Percentiles rank a stretch among this genome's conserved stretches.
Evolutionary conservation across 92 coral and sea anemone genomes (phyloP).

Genomic region (Phenganax marumi): DNA sequence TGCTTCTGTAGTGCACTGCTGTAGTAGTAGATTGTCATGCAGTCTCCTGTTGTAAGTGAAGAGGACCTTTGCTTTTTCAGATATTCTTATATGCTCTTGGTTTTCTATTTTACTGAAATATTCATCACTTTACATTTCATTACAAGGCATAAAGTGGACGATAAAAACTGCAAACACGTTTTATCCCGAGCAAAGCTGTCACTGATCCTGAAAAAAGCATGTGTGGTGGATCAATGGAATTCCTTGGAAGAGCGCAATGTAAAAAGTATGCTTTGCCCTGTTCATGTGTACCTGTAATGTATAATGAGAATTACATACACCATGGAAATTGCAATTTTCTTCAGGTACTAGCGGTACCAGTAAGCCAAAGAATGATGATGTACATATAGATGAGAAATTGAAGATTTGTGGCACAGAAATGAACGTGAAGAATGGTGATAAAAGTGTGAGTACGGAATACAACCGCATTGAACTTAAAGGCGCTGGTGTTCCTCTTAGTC

Average conservation of each 20-base stretch:
- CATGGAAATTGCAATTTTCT: too few relatives aligned
- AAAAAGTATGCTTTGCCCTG: neutral
- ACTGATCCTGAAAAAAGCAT: constrained; percentile 6
- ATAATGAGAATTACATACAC: too few relatives aligned
- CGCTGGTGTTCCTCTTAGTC: neutral
- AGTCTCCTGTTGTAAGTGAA: neutral
- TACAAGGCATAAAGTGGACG: neutral
- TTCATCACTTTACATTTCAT: neutral
- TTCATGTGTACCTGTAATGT: neutral
- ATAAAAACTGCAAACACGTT: constrained; percentile 4
- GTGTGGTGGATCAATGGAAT: constrained; percentile 15
- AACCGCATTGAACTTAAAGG: neutral
- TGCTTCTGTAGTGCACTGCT: too few relatives aligned
- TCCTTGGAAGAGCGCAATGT: constrained; percentile 22
- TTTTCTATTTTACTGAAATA: neutral
- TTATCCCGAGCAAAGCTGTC: constrained; percentile 1
- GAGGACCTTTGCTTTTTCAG: neutral
- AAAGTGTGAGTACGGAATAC: neutral
- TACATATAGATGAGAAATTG: neutral
- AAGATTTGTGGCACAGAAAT: too few relatives aligned
- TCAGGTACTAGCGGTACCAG: neutral
- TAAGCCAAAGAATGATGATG: neutral
- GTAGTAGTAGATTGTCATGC: too few relatives aligned
- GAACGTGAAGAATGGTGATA: neutral
- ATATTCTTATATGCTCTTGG: neutral